Base-by-base conservation (phyloP, 2,888 invertebrate species). In the Acheta domesticus region DNA sequence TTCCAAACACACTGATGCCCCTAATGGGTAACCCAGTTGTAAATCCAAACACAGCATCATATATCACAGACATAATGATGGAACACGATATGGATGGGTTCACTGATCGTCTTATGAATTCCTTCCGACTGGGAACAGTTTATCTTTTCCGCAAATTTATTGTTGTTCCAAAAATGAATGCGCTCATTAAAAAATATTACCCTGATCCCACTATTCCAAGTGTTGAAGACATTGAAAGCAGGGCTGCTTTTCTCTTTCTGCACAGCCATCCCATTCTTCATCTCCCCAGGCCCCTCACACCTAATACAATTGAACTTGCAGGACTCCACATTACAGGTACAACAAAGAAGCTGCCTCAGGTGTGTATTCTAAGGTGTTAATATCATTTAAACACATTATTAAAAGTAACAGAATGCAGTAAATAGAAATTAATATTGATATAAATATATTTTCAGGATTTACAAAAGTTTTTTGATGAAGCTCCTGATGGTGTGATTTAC, bases 1-100 rank as follows among this genome's bases (percentile, higher is more conserved):
- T 88, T 83, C 87, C 89, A 62, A 62, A 62, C n/a, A 62, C 62
- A 62, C 62, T 16, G n/a, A 62, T 62, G 14, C n/a, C 62, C 8
- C n/a, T 14, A n/a, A 62, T 19, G 14, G 62, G 14, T 19, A n/a
- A 62, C 8, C 16, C n/a, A 62, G n/a, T 62, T 14, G 62, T 12
- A 14, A 62, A 62, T 62, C 62, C 62, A 5, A 62, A n/a, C 14
- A 62, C 62, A 14, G 62, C n/a, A 19, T 62, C 62, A 62, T 62
- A 62, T 11, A 62, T 62, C n/a, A 14, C 62, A 4, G 62, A 62
- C 4, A 14, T 62, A 11, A 14, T 62, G 14, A 62, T 62, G 62
- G 62, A 62, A 62, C 3, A 14, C 3, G 16, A 19, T 5, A 62
- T n/a, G 16, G 4, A 19, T 8, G 62, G n/a, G 14, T 62, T 62